A percentile compares a stretch with the other conserved stretches of the same genome.
Evolutionary conservation across 2,113 vertebrate genomes (phyloP).

Genomic region (Crypturellus undulatus): DNA sequence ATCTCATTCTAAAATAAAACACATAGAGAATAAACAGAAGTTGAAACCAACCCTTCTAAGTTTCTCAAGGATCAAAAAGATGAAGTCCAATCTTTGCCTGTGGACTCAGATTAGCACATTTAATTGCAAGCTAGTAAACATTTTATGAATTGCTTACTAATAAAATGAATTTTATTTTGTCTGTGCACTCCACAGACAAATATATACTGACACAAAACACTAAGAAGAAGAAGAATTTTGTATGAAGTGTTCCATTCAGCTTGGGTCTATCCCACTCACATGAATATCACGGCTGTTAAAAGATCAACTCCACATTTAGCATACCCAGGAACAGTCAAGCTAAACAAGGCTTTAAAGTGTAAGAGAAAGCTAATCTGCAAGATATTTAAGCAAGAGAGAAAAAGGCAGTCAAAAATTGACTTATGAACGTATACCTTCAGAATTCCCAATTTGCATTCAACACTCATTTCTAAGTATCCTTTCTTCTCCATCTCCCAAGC

Average conservation of each 20-base stretch:
- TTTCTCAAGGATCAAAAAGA: neutral
- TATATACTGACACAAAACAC: neutral
- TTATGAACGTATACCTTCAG: slow-evolving; percentile 86
- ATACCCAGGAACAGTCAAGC: neutral
- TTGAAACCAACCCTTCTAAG: neutral
- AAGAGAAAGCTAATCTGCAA: neutral
- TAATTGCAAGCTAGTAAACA: neutral
- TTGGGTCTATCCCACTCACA: neutral
- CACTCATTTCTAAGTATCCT: slow-evolving; percentile 93
- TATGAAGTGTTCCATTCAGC: neutral
- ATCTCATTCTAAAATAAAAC: neutral
- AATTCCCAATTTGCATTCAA: slow-evolving; percentile 94
- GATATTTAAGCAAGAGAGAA: neutral
- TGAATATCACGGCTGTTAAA: accelerated
- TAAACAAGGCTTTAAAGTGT: neutral
- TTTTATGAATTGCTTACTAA: neutral
- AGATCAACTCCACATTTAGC: neutral
- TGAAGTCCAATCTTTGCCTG: neutral
- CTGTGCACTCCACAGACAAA: neutral
- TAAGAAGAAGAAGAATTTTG: neutral
- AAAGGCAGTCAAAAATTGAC: neutral
- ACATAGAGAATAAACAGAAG: neutral
- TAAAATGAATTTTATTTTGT: no score
- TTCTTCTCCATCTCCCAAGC: slow-evolving; percentile 99
- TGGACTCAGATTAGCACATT: neutral